Evolutionary conservation across 1,140 invertebrate species (phyloP), one percentile per base, ranked within the genome.

Genomic region (Augochlora pura): DNA sequence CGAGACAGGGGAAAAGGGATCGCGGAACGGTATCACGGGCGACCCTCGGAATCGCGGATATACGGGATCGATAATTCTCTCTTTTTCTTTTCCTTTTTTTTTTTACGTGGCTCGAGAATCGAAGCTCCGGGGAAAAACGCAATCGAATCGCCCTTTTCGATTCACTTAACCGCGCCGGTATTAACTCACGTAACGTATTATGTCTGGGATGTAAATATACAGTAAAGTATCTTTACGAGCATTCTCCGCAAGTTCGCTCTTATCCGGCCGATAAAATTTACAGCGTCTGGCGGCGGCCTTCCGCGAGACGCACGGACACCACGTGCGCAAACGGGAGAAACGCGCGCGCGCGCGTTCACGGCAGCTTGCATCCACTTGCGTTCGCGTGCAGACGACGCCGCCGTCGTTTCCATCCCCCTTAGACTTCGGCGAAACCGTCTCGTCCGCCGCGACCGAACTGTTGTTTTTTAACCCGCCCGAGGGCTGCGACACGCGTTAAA

Each of bases 241-340:
- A 82, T 88, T 88, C 86, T 85, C 87, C 85, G 85, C 87, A 85
- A 90, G 85, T 87, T 88, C 75, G 80, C 86, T 88, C 85, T 89
- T 89, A 90, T 89, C 87, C 88, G 66, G 66, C 79, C 87, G 88
- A 90, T 90, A 90, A 90, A 90, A 88, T 89, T 90, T 90, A 90
- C 87, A 88, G 73, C 87, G 88, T 87, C 88, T 90, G 86, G 81
- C 77, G 79, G 86, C 77, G 82, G 68, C 69, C 12, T 38, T 76
- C 77, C 67, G 71, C 62, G 46, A 63, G 39, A 52, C 59, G 63
- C 59, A 59, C 5, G 54, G 21, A 57, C 8, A 57, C 16, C 32
- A 32, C 32, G 32, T 32, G 49, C 16, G 49, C 3, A n/a, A n/a
- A 9, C 12, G 4, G 49, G 12, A 16, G 1, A 5, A 14, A 0